Evolutionary conservation across 2,797 vertebrate genomes (phyloP).

Genomic region (Pyrocephalus nanus): DNA sequence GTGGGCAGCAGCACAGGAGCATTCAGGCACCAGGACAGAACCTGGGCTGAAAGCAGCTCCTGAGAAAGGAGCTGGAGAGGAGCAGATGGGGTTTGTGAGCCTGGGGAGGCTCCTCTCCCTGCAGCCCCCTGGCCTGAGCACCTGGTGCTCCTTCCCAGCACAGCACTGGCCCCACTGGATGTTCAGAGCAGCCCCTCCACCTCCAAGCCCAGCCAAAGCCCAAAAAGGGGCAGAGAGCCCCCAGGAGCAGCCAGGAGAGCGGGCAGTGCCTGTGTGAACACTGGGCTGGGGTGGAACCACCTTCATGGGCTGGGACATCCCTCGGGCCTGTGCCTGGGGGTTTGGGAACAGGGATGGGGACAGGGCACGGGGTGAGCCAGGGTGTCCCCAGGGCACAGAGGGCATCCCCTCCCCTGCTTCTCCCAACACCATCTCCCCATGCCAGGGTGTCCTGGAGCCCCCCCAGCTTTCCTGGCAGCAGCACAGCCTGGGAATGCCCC

Average conservation of each 20-base stretch:
- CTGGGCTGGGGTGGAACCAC: rapidly evolving
- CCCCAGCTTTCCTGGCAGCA: neutral
- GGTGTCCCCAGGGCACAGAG: neutral
- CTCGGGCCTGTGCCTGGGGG: neutral
- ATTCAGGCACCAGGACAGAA: neutral
- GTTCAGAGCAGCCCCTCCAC: neutral
- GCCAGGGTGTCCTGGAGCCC: neutral
- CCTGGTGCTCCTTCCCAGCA: neutral
- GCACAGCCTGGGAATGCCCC: neutral
- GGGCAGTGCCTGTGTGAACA: rapidly evolving
- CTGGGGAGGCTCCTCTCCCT: neutral
- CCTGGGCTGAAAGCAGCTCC: neutral
- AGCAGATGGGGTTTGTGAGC: neutral
- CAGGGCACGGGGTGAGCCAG: neutral
- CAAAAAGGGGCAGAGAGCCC: neutral
- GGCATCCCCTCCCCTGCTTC: rapidly evolving
- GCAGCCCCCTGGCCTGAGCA: rapidly evolving
- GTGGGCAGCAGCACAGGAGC: neutral
- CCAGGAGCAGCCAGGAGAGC: neutral
- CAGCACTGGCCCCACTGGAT: rapidly evolving
- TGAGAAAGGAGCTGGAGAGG: neutral
- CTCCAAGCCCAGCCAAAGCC: neutral
- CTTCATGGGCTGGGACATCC: neutral
- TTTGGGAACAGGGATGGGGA: neutral
- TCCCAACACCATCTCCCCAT: rapidly evolving